phyloP scores from a whole-genome alignment of 1,140 invertebrate species.

The Cydia fagiglandana region DNA sequence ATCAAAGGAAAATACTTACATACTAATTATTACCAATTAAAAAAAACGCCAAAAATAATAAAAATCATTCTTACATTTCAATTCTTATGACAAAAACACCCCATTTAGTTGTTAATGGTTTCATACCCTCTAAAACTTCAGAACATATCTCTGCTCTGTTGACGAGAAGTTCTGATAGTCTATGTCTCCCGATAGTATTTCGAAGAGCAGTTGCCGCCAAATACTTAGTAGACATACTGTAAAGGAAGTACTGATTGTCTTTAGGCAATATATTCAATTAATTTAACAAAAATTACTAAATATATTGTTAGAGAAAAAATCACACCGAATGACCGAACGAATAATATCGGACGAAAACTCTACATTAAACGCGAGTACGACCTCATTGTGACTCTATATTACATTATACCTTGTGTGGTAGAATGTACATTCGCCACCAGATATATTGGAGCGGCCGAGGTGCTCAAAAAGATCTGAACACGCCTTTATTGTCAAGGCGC shows the following conservation, averaged over 20 bases:
- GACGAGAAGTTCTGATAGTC: constrained; percentile 91
- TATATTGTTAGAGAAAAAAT: no score
- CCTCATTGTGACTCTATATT: no score
- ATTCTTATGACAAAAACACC: constrained; percentile 53
- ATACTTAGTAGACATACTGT: constrained; percentile 82
- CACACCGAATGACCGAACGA: no score
- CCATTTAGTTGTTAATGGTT: constrained; percentile 50
- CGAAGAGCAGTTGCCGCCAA: constrained; percentile 92
- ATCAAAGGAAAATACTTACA: no score
- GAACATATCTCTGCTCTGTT: constrained; percentile 92
- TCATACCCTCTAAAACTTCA: constrained; percentile 53
- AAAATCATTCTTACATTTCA: constrained; percentile 55
- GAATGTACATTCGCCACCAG: no score
- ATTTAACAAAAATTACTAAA: no score
- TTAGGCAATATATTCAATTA: constrained; percentile 21
- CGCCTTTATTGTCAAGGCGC: no score
- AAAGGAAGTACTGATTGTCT: neutral
- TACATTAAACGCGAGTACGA: no score
- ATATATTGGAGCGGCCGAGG: no score
- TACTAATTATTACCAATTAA: no score
- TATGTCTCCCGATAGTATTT: constrained; percentile 94
- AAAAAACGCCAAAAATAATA: neutral
- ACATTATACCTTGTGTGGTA: no score
- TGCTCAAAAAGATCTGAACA: no score
- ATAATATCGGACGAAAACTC: neutral